Evolutionary conservation across 1,140 invertebrate genomes (phyloP), one percentile per base, ranked within the genome.

Genomic region (Cyclina sinensis): DNA sequence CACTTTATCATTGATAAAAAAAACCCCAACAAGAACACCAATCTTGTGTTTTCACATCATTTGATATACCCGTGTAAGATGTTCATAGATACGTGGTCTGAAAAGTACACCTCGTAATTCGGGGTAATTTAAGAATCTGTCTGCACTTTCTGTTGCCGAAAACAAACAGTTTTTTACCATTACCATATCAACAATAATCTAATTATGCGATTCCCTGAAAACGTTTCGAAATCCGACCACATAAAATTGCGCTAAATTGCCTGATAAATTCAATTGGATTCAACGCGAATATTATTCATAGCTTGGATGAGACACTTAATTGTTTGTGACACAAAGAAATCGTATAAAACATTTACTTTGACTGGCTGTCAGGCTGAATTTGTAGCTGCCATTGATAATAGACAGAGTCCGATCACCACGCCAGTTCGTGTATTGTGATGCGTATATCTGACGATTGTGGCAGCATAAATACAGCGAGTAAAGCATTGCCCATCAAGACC

Each of bases 271-370:
- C 85, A 80, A 87, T 87, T 80, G 65, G 62, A 87, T 87, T 87
- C 85, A 87, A 87, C 39, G 74, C 43, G 76, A 79, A 87, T 87
- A 68, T 87, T 87, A 78, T 87, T 87, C 85, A n/a, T 79, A 18
- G 76, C 54, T 21, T 14, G 27, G 76, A 80, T 68, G 74, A 54
- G 18, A 80, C 35, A 35, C 27, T 24, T 87, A 87, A 87, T 87
- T 70, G 85, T 9, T 59, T 87, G 54, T 79, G 85, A 87, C 85
- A 87, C 30, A 78, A 87, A 87, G 85, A 87, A 87, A 87, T 87
- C 85, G 85, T 87, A 87, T 87, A 87, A 87, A 87, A 87, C 85
- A 87, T 87, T 87, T 87, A 70, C 37, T 80, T 73, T 65, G 85
- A 87, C 85, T 79, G 73, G 37, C 85, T 87, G 85, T 87, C 85